Percentiles rank a stretch among this genome's conserved stretches.
Evolutionary conservation across 2,113 vertebrate genomes (phyloP).

Genomic region (Catagonus wagneri): DNA sequence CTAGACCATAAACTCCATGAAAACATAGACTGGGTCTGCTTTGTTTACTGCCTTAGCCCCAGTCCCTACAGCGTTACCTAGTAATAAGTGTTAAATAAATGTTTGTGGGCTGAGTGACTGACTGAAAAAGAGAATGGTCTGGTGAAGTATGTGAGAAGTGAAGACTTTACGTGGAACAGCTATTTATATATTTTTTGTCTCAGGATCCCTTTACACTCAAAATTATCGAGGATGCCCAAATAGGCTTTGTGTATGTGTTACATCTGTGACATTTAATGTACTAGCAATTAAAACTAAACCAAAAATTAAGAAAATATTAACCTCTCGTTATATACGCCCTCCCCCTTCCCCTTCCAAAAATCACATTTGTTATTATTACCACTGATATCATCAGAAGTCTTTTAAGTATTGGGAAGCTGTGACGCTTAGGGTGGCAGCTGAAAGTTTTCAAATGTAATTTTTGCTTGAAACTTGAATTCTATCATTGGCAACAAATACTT

Average conservation of each 20-base stretch:
- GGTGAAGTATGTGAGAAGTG: not conserved
- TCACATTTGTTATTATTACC: not conserved
- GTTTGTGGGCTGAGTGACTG: not conserved
- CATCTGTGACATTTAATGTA: not conserved
- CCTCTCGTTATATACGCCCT: not conserved
- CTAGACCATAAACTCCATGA: not conserved
- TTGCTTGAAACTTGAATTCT: not conserved
- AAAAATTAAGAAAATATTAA: not conserved
- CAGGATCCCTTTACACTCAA: not conserved
- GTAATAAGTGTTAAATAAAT: not conserved
- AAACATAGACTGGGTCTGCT: not conserved
- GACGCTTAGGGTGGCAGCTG: not conserved
- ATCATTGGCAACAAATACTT: not conserved
- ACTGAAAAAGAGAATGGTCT: not conserved
- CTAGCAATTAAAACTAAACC: not conserved
- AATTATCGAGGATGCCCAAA: not conserved
- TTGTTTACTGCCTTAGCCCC: not conserved
- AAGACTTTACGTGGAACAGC: not conserved
- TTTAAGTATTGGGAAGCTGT: not conserved
- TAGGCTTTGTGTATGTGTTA: not conserved
- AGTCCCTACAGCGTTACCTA: not conserved
- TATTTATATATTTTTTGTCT: not conserved
- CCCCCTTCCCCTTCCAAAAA: not conserved
- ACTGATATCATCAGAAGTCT: not conserved
- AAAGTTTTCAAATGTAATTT: constrained; percentile 12